Evolutionary conservation across 2,888 invertebrate species (phyloP).

Genomic region (Leptinotarsa juncta): DNA sequence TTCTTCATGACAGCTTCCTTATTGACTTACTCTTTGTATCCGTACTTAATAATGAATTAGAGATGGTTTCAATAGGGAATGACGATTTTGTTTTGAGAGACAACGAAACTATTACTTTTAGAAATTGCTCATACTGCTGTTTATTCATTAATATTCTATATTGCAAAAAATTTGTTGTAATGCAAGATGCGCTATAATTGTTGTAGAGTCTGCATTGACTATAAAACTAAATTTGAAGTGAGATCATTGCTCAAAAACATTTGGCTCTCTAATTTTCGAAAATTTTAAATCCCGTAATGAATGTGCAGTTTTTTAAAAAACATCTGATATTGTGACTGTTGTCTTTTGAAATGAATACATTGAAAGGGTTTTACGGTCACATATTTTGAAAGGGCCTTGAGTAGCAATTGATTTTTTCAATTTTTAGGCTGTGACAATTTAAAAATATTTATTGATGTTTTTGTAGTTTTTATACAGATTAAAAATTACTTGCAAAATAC

Average conservation of each 20-base stretch:
- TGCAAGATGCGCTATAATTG: neutral
- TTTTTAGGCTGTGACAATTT: constrained; percentile 60
- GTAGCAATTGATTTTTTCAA: constrained; percentile 51
- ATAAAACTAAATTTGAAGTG: constrained; percentile 29
- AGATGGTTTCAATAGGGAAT: neutral
- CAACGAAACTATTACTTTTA: neutral
- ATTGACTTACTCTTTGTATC: neutral
- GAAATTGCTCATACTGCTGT: neutral
- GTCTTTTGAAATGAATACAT: constrained; percentile 8
- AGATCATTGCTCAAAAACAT: constrained; percentile 43
- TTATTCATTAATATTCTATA: no score
- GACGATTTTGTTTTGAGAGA: constrained; percentile 2
- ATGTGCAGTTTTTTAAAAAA: neutral
- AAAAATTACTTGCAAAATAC: constrained; percentile 35
- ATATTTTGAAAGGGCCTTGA: constrained; percentile 29
- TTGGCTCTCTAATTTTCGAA: constrained; percentile 35
- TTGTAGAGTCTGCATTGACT: constrained; percentile 32
- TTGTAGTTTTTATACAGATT: constrained; percentile 49
- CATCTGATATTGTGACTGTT: constrained; percentile 1
- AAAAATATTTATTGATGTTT: constrained; percentile 55
- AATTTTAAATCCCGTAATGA: constrained; percentile 10
- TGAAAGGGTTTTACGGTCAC: constrained; percentile 14
- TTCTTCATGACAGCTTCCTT: constrained; percentile 9
- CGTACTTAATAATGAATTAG: neutral
- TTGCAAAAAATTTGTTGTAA: no score